These are phyloP conservation scores for Drosophila novamexicana DNA, from an alignment of 1,140 invertebrate genomes.

Conservation along the genomic window DNA sequence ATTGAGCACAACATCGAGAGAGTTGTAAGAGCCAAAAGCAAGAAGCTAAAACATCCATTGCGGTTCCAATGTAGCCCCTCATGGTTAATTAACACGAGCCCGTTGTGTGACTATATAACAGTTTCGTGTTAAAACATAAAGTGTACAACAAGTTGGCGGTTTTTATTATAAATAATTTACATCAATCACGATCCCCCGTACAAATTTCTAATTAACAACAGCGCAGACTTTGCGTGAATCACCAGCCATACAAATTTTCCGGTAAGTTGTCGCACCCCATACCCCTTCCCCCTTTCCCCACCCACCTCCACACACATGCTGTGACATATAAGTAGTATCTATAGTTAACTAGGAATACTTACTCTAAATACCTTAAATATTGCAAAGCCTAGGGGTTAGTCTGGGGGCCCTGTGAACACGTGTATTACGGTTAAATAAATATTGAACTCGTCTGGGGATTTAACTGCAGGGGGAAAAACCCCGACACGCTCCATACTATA, in stretches of 20 bases:
- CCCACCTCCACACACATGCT: too few species aligned
- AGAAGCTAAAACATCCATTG: slow-evolving; percentile 41
- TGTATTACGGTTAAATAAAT: slow-evolving; percentile 8
- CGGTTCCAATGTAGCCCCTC: slow-evolving; percentile 79
- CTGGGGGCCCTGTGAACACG: slow-evolving; percentile 17
- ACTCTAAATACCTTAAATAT: background rate
- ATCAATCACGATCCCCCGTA: slow-evolving; percentile 25
- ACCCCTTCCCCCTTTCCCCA: too few species aligned
- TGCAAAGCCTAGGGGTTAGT: background rate
- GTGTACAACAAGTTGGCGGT: slow-evolving; percentile 36
- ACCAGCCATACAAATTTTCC: slow-evolving; percentile 67
- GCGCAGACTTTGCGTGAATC: slow-evolving; percentile 57
- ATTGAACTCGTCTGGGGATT: background rate
- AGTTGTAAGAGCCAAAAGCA: background rate
- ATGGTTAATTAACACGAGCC: slow-evolving; percentile 76
- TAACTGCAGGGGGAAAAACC: background rate
- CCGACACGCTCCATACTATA: slow-evolving; percentile 1
- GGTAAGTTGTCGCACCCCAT: slow-evolving; percentile 49
- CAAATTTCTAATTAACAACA: slow-evolving; percentile 44
- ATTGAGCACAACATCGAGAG: background rate
- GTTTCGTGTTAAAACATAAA: slow-evolving; percentile 67
- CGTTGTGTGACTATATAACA: slow-evolving; percentile 77
- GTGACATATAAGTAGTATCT: background rate
- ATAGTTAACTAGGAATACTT: background rate
- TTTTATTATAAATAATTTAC: slow-evolving; percentile 30